Conservation (phyloP, 2,797 vertebrate species). For the Gephyroberyx darwinii region DNA sequence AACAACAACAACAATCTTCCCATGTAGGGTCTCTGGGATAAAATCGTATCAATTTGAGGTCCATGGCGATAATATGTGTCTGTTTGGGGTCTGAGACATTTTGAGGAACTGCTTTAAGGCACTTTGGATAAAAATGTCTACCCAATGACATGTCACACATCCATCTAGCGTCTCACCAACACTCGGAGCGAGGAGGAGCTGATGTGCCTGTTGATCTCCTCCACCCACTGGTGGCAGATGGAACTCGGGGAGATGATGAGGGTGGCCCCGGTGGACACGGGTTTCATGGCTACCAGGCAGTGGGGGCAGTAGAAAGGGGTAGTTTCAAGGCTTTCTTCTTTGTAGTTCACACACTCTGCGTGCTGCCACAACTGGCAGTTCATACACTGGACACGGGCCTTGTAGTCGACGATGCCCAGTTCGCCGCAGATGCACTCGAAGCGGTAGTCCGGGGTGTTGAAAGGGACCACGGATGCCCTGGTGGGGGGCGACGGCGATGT, state of each 20-base stretch:
- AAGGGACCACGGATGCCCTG: slow-evolving; percentile 78
- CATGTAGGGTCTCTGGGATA: no score
- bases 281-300: slow-evolving; percentile 98
- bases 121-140: neutral
- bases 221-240: slow-evolving; percentile 99
- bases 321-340: slow-evolving; percentile 88
- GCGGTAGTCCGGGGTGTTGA: slow-evolving; percentile 88
- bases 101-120: neutral
- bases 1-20: no score
- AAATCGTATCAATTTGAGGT: no score
- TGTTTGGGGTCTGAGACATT: neutral
- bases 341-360: slow-evolving; percentile 95
- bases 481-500: slow-evolving; percentile 53
- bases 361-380: slow-evolving; percentile 98
- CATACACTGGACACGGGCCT: slow-evolving; percentile 95
- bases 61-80: neutral
- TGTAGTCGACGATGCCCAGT: slow-evolving; percentile 88
- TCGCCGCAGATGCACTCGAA: slow-evolving; percentile 98
- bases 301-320: slow-evolving; percentile 98
- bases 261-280: slow-evolving; percentile 93
- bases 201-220: slow-evolving; percentile 96
- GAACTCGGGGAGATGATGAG: slow-evolving; percentile 98
- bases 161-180: slow-evolving; percentile 83
- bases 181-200: slow-evolving; percentile 91
- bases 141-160: neutral